Evolutionary conservation across 2,888 invertebrate species (phyloP).

Genomic region (Perizoma flavofasciatum): DNA sequence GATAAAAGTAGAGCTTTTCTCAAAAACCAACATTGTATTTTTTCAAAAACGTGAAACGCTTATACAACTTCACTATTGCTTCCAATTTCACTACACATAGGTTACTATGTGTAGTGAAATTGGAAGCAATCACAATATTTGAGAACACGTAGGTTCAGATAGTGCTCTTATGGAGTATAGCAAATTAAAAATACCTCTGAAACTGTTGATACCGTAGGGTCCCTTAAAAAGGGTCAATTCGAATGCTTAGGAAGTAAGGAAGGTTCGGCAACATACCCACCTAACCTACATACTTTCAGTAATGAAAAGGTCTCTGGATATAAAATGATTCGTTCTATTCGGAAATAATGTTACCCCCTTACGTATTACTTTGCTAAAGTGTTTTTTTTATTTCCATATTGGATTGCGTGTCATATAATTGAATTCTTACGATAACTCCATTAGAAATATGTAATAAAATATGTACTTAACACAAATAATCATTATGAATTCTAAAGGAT

Average conservation of each 20-base stretch:
- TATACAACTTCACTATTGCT: no score
- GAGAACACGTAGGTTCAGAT: slow-evolving; percentile 11
- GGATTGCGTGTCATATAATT: neutral
- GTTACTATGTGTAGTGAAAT: slow-evolving; percentile 25
- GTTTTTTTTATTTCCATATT: neutral
- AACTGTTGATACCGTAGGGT: slow-evolving; percentile 46
- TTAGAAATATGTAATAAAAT: neutral
- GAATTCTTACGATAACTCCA: neutral
- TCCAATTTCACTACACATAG: no score
- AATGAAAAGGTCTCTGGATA: slow-evolving; percentile 39
- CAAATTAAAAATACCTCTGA: slow-evolving; percentile 61
- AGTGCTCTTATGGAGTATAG: slow-evolving; percentile 40
- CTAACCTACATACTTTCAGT: slow-evolving; percentile 34
- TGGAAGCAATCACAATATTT: slow-evolving; percentile 11
- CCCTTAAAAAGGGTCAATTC: slow-evolving; percentile 43
- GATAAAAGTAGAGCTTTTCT: no score
- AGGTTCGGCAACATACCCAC: slow-evolving; percentile 21
- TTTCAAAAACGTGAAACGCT: no score
- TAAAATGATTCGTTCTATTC: slow-evolving; percentile 36
- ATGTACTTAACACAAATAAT: no score
- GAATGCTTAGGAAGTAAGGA: slow-evolving; percentile 25
- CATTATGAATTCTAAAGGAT: no score
- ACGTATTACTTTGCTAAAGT: slow-evolving; percentile 1
- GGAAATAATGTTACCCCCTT: slow-evolving; percentile 12
- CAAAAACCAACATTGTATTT: no score